Base-by-base conservation (phyloP, 2,113 vertebrate species). In the Sarotherodon lohbergeri region DNA sequence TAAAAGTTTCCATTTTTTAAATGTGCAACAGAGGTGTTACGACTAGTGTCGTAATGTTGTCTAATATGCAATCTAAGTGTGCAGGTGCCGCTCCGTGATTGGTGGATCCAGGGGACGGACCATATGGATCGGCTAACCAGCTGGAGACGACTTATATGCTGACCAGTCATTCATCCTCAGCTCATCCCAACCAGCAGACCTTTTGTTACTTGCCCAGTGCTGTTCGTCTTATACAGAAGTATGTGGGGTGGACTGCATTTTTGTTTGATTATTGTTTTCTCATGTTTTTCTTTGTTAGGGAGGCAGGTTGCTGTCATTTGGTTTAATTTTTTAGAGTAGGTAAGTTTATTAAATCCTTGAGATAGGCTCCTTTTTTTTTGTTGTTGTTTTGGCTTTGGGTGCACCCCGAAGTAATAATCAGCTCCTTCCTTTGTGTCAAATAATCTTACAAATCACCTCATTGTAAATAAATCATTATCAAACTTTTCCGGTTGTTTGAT, bases 311-410 rank as follows among this genome's bases (percentile, higher is more conserved):
- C n/a, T 4, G 52, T 55, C 52, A 55, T 55, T 55, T 55, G 0
- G 52, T 55, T 55, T 2, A 22, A 55, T 55, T 0, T 11, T 22
- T 55, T 55, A 22, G n/a, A 55, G n/a, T 22, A 2, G 52, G 0
- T 55, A 55, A 55, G 52, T 55, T 55, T 22, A 19, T 54, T 22
- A 22, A 55, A 22, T 22, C n/a, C n/a, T 0, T 55, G 52, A 55
- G 52, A 55, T n/a, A 22, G 52, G n/a, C 52, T 55, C 52, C n/a
- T 11, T 55, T 55, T n/a, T 22, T 22, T 11, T 55, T 55, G 50
- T 52, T 55, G 52, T 55, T 55, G 9, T 22, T 55, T 12, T 12
- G n/a, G 52, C 5, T 6, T 55, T 22, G 2, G 1, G 19, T 55
- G n/a, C 5, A 54, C 52, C 1, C 52, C 11, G n/a, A 55, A 22